Percentiles rank a stretch among this genome's conserved stretches.
These are phyloP conservation scores for Sebastes alutus DNA, from an alignment of 2,797 vertebrate genomes.

Conservation along the genomic window DNA sequence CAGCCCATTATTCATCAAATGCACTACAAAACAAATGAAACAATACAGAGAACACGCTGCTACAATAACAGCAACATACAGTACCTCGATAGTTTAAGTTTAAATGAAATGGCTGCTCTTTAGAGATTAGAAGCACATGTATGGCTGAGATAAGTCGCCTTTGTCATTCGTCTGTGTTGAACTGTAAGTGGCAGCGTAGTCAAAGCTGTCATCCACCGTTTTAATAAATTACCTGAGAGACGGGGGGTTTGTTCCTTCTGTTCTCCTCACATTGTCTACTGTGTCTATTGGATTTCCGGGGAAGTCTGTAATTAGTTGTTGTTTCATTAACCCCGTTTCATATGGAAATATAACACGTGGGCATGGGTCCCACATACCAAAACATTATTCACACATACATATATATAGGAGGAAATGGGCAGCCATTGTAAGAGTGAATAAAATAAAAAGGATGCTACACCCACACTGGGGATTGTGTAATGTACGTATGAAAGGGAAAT, in stretches of 20 bases:
- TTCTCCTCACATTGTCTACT: constrained; percentile 56
- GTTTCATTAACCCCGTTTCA: constrained; percentile 54
- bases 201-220: constrained; percentile 86
- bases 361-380: neutral
- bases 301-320: constrained; percentile 64
- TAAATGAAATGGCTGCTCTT: constrained; percentile 40
- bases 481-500: constrained; percentile 20
- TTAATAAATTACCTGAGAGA: constrained; percentile 89
- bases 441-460: constrained; percentile 4
- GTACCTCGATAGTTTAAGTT: constrained; percentile 8
- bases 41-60: neutral
- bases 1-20: constrained; percentile 41
- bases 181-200: constrained; percentile 84
- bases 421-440: constrained; percentile 13
- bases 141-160: constrained; percentile 57
- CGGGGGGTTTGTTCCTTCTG: constrained; percentile 62
- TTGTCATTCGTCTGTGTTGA: constrained; percentile 76
- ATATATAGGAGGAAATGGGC: neutral
- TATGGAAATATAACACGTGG: constrained; percentile 53
- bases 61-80: constrained; percentile 28
- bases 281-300: constrained; percentile 31
- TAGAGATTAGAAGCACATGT: constrained; percentile 60
- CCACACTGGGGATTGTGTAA: constrained; percentile 7
- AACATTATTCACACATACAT: constrained; percentile 8
- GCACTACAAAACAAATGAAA: constrained; percentile 36